Conservation (phyloP, 2,888 invertebrate genomes). For the Mesorhabditis spiculigera region DNA sequence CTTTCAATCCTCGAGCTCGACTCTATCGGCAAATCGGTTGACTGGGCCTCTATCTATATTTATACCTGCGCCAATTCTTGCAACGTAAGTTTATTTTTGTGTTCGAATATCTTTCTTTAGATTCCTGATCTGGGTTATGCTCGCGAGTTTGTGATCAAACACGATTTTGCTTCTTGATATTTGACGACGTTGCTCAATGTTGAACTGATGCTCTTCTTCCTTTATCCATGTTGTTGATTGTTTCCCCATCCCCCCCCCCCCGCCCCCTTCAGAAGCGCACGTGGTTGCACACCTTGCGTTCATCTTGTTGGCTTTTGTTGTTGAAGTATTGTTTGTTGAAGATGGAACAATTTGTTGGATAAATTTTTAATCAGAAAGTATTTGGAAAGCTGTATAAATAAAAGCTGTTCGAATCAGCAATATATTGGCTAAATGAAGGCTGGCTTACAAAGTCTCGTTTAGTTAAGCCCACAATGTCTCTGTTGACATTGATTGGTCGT, state of each 20-base stretch:
- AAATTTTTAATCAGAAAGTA: too few relatives aligned
- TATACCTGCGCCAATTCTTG: constrained; percentile 84
- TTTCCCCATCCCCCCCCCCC: too few relatives aligned
- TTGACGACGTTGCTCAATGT: too few relatives aligned
- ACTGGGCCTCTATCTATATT: constrained; percentile 83
- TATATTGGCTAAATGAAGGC: too few relatives aligned
- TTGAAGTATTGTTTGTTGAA: neutral
- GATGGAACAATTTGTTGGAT: too few relatives aligned
- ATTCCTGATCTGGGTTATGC: constrained; percentile 68
- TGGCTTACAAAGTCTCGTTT: too few relatives aligned
- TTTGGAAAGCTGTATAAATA: too few relatives aligned
- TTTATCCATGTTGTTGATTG: too few relatives aligned
- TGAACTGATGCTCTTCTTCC: too few relatives aligned
- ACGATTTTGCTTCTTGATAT: constrained; percentile 29
- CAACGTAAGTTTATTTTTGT: constrained; percentile 33
- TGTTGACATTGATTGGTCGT: constrained; percentile 92
- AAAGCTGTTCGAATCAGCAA: too few relatives aligned
- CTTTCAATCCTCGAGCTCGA: constrained; percentile 55
- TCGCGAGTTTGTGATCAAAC: constrained; percentile 48
- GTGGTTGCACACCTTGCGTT: neutral
- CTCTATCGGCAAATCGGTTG: constrained; percentile 64
- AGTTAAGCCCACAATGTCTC: neutral
- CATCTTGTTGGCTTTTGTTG: neutral
- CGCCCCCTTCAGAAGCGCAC: too few relatives aligned
- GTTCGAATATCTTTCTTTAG: constrained; percentile 6